Conservation (phyloP, 2,888 invertebrate genomes). For the Amaurobius ferox region DNA sequence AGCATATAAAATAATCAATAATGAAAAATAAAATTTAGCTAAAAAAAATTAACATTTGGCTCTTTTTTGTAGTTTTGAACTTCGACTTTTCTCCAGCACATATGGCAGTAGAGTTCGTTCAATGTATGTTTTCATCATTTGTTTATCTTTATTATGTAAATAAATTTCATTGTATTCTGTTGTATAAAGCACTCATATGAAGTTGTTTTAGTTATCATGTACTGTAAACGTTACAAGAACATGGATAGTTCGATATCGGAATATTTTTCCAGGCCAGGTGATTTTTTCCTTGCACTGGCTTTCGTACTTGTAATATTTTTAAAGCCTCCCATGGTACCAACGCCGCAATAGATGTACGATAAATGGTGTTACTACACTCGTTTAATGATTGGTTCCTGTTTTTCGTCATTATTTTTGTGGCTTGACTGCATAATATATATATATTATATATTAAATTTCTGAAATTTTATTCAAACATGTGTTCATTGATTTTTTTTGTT, state of each 20-base stretch:
- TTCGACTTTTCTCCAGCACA: no score
- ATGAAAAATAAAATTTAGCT: no score
- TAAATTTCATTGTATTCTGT: background rate
- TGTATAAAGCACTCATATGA: background rate
- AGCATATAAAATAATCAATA: no score
- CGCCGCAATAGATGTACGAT: conserved; percentile 62
- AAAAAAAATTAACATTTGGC: no score
- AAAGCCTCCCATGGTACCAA: conserved; percentile 55
- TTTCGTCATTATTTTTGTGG: conserved; percentile 66
- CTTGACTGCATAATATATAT: conserved; percentile 69
- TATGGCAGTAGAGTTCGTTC: no score
- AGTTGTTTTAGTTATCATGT: background rate
- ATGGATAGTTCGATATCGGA: conserved; percentile 65
- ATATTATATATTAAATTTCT: conserved; percentile 72
- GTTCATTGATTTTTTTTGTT: no score
- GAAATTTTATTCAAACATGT: conserved; percentile 60
- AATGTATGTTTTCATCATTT: no score
- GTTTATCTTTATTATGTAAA: background rate
- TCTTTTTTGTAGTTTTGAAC: no score
- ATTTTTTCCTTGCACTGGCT: conserved; percentile 55
- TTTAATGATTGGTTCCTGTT: conserved; percentile 62
- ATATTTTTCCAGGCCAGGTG: conserved; percentile 65
- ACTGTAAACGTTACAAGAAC: background rate
- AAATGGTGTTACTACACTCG: conserved; percentile 55
- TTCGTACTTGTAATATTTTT: conserved; percentile 62